Evolutionary conservation across 2,797 vertebrate species (phyloP).

Genomic region (Rhodeus uyekii): DNA sequence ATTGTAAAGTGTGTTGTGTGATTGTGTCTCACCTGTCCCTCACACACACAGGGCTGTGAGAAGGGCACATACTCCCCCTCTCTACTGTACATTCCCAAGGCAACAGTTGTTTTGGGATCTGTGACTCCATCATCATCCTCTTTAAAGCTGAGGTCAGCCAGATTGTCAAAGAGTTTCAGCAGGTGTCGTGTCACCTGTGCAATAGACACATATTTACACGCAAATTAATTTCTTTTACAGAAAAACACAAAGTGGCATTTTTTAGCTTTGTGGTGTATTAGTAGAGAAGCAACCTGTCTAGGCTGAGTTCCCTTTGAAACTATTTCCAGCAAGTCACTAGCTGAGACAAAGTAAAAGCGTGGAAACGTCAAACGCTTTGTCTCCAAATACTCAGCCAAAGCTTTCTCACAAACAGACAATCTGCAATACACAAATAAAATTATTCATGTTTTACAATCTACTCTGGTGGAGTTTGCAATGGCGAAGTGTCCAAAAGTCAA

Average conservation of each 20-base stretch:
- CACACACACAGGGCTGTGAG: constrained; percentile 72
- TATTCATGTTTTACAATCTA: neutral
- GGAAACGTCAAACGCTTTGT: constrained; percentile 77
- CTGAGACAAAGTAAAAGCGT: constrained; percentile 79
- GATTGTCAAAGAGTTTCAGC: constrained; percentile 80
- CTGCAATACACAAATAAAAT: constrained; percentile 55
- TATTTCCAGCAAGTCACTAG: constrained; percentile 79
- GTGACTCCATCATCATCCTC: constrained; percentile 55
- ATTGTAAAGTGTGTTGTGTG: neutral
- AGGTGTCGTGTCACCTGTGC: constrained; percentile 79
- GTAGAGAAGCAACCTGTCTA: constrained; percentile 68
- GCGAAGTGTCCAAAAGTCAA: neutral
- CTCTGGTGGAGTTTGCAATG: neutral
- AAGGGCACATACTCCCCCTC: constrained; percentile 78
- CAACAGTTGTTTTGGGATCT: constrained; percentile 47
- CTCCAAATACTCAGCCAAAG: constrained; percentile 78
- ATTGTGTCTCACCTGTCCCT: constrained; percentile 69
- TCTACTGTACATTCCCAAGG: constrained; percentile 79
- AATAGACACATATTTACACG: constrained; percentile 27
- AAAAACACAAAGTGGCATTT: neutral
- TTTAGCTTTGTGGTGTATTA: neutral
- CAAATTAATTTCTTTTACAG: neutral
- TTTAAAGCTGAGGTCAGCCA: constrained; percentile 79
- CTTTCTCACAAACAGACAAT: constrained; percentile 78
- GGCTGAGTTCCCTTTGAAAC: constrained; percentile 80